Evolutionary conservation across 2,888 invertebrate species (phyloP).

Genomic region (Megamerina dolium): DNA sequence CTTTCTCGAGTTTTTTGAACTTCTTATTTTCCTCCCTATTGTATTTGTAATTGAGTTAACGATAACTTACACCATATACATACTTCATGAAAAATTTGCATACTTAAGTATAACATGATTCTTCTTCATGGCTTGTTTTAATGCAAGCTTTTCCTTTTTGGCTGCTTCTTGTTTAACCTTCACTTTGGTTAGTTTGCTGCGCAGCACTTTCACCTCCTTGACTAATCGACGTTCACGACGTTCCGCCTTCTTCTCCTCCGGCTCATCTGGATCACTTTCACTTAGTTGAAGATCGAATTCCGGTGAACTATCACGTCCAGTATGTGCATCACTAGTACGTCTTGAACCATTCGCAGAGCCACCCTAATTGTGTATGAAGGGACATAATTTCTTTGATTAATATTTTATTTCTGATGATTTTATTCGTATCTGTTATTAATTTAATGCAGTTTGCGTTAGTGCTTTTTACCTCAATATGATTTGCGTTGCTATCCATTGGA

Average conservation of each 20-base stretch:
- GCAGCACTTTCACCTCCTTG: constrained; percentile 45
- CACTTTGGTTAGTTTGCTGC: constrained; percentile 51
- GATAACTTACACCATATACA: background rate
- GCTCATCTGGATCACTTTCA: constrained; percentile 61
- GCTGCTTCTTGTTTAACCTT: constrained; percentile 66
- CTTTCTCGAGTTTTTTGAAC: constrained; percentile 75
- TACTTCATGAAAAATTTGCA: constrained; percentile 13
- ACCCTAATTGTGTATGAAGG: no score
- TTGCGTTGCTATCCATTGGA: no score
- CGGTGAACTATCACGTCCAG: constrained; percentile 55
- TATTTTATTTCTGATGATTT: no score
- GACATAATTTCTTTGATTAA: no score
- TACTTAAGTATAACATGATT: constrained; percentile 69
- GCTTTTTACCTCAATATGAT: no score
- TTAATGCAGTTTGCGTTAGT: no score
- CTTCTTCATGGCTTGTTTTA: constrained; percentile 75
- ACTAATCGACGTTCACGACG: constrained; percentile 64
- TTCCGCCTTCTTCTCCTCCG: constrained; percentile 59
- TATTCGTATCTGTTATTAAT: no score
- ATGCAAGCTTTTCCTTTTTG: constrained; percentile 69
- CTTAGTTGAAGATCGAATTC: constrained; percentile 57
- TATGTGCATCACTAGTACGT: constrained; percentile 44
- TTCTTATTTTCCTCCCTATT: constrained; percentile 71
- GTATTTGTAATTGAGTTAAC: background rate
- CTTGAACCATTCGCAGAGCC: constrained; percentile 40